Evolutionary conservation across 2,888 invertebrate species (phyloP).

Genomic region (Xiphydria camelus): DNA sequence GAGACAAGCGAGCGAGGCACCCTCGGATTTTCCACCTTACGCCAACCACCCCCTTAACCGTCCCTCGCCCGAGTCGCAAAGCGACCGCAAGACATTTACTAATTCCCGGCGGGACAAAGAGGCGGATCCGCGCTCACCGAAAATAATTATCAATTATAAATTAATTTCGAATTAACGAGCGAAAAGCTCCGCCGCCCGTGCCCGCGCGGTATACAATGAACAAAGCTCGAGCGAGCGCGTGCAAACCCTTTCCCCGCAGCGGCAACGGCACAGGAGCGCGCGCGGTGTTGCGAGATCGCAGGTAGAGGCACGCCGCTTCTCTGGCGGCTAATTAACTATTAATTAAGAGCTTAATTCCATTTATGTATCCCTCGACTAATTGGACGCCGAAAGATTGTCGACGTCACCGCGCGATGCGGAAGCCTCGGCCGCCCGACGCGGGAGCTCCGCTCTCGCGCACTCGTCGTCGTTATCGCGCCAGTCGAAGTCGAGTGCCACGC

Average conservation of each 20-base stretch:
- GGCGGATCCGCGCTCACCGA: too few species aligned
- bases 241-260: slow-evolving; percentile 23
- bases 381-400: slow-evolving; percentile 43
- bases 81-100: too few species aligned
- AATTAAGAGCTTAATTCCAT: slow-evolving; percentile 51
- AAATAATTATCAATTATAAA: slow-evolving; percentile 49
- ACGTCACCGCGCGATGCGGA: slow-evolving; percentile 31
- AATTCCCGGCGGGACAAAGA: too few species aligned
- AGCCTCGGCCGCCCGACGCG: too few species aligned
- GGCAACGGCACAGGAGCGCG: slow-evolving; percentile 5
- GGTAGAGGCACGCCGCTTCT: slow-evolving; percentile 7
- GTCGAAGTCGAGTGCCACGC: too few species aligned
- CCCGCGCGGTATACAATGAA: slow-evolving; percentile 34
- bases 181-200: slow-evolving; percentile 23
- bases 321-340: slow-evolving; percentile 49
- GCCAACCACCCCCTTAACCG: too few species aligned
- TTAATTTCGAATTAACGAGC: slow-evolving; percentile 47
- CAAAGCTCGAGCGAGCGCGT: too few species aligned
- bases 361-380: slow-evolving; percentile 50
- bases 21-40: too few species aligned
- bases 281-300: slow-evolving; percentile 2
- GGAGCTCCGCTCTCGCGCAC: too few species aligned
- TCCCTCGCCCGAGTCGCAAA: too few species aligned
- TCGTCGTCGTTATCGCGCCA: too few species aligned
- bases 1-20: too few species aligned